phyloP scores from a whole-genome alignment of 2,888 invertebrate genomes.

The Lobophora halterata region DNA sequence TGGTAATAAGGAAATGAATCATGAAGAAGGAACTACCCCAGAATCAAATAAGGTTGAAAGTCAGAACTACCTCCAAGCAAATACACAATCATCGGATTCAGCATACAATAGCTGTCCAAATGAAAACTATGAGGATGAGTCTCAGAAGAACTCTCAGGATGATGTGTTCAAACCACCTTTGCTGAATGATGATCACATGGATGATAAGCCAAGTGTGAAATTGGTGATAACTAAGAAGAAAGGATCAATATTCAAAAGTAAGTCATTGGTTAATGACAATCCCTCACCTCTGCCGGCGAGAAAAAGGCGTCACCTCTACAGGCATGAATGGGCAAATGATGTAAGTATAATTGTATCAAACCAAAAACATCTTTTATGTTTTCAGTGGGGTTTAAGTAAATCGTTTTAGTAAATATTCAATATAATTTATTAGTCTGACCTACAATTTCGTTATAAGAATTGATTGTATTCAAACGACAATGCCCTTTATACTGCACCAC shows the following conservation, averaged over 20 bases:
- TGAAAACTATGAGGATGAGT: constrained; percentile 68
- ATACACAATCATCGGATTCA: constrained; percentile 65
- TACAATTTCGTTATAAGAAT: too few species aligned
- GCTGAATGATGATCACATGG: constrained; percentile 60
- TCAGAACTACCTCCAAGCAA: constrained; percentile 52
- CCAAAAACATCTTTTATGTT: constrained; percentile 1
- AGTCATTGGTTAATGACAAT: constrained; percentile 85
- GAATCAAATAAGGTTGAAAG: constrained; percentile 50
- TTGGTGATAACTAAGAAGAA: constrained; percentile 90
- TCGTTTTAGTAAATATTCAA: neutral
- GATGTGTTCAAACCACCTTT: constrained; percentile 73
- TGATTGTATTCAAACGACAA: too few species aligned
- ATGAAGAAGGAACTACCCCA: constrained; percentile 40
- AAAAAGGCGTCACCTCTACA: constrained; percentile 90
- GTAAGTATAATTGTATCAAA: constrained; percentile 54
- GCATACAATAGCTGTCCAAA: constrained; percentile 73
- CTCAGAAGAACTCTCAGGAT: constrained; percentile 59
- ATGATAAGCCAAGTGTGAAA: constrained; percentile 82
- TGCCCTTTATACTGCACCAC: too few species aligned
- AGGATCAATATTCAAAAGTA: constrained; percentile 94
- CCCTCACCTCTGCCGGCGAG: constrained; percentile 79
- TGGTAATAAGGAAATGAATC: constrained; percentile 35
- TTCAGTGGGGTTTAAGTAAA: neutral
- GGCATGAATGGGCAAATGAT: constrained; percentile 94
- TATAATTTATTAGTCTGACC: too few species aligned